A percentile compares a stretch with the other conserved stretches of the same genome.
Conservation (phyloP, 2,797 vertebrate genomes). For the Xerus rutilus region DNA sequence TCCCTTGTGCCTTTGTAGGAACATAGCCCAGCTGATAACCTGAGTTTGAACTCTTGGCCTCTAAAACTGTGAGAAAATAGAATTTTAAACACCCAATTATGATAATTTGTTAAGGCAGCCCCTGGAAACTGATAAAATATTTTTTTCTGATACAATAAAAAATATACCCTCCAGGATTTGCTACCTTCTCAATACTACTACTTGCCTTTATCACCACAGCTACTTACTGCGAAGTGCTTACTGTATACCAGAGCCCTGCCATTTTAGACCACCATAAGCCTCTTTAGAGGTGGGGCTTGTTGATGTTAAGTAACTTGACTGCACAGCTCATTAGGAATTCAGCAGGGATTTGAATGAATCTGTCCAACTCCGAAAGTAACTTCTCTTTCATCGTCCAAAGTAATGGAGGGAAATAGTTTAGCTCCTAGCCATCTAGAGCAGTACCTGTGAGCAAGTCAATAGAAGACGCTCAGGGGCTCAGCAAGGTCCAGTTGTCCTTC, state of each 20-base stretch:
- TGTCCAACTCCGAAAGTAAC: not conserved
- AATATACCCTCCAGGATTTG: not conserved
- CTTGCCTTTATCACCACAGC: not conserved
- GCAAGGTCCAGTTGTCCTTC: not conserved
- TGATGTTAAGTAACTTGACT: not conserved
- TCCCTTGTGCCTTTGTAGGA: not conserved
- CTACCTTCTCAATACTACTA: not conserved
- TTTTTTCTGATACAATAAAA: not conserved
- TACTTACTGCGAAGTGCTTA: not conserved
- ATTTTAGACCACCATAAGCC: not conserved
- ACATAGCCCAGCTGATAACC: not conserved
- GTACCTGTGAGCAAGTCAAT: fast-evolving
- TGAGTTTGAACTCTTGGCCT: not conserved
- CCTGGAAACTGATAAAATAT: not conserved
- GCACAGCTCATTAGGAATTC: not conserved
- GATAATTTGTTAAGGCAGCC: not conserved
- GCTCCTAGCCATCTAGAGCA: not conserved
- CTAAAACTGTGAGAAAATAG: not conserved
- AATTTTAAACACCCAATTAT: not conserved
- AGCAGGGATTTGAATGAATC: not conserved
- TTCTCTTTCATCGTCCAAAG: not conserved
- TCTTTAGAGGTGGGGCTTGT: not conserved
- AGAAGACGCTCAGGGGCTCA: not conserved
- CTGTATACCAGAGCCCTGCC: not conserved
- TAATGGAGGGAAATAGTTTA: not conserved